Conservation (phyloP, 2,113 vertebrate genomes). For the Glaucomys volans region DNA sequence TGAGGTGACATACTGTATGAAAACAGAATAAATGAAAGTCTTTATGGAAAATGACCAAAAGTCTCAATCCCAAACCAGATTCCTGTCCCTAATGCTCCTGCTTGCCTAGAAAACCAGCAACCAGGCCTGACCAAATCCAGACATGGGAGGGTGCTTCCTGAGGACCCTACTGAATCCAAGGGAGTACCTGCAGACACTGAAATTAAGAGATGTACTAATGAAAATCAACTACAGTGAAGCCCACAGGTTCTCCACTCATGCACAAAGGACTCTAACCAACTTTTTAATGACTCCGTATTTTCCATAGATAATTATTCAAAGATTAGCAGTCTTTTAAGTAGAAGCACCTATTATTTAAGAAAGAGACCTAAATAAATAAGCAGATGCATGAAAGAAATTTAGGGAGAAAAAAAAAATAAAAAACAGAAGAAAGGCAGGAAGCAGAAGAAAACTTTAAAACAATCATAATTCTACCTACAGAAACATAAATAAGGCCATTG, state of each 20-base stretch:
- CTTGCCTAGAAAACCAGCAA: too few relatives aligned
- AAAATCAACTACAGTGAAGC: neutral
- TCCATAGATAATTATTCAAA: neutral
- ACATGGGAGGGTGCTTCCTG: neutral
- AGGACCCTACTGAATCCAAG: neutral
- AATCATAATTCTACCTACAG: neutral
- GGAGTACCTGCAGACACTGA: neutral
- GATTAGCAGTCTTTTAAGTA: neutral
- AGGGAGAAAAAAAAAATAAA: neutral
- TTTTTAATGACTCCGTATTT: neutral
- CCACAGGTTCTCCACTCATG: neutral
- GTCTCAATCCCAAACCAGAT: neutral
- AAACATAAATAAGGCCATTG: neutral
- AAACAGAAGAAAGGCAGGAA: neutral
- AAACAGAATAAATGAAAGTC: neutral
- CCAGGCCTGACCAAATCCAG: neutral
- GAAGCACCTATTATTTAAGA: neutral
- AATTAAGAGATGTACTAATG: neutral
- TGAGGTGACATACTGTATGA: neutral
- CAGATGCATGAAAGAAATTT: neutral
- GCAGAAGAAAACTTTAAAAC: neutral
- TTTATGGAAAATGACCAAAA: neutral
- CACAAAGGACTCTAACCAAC: neutral
- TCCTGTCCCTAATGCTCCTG: neutral
- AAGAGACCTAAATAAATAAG: neutral